Conservation (phyloP, 1,140 invertebrate genomes). For the Neelides sp. region DNA sequence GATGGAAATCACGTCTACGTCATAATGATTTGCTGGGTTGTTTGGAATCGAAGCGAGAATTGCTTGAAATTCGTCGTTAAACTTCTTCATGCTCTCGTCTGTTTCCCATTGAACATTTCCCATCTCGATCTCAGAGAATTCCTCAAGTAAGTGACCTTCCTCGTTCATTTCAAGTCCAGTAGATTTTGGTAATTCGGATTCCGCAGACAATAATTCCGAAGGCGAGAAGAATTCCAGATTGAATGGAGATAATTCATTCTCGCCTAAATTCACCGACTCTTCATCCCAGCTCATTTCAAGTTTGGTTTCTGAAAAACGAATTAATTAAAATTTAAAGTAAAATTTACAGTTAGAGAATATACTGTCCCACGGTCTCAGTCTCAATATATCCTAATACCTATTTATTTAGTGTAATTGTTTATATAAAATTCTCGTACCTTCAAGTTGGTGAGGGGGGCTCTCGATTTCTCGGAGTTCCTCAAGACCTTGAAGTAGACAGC, state of each 20-base stretch:
- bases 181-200: too few species aligned
- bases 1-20: conserved; percentile 10
- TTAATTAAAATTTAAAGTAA: conserved; percentile 1
- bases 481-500: conserved; percentile 13
- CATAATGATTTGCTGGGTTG: background rate
- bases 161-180: too few species aligned
- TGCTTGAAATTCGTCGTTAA: conserved; percentile 19
- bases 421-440: background rate
- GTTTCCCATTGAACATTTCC: background rate
- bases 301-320: background rate
- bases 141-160: conserved; percentile 11
- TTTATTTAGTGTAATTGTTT: background rate
- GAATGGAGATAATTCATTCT: too few species aligned
- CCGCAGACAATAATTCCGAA: too few species aligned
- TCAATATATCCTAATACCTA: conserved; percentile 4
- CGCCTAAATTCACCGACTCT: conserved; percentile 20
- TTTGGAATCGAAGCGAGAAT: conserved; percentile 19
- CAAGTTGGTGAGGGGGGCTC: background rate
- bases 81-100: background rate
- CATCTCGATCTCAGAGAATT: conserved; percentile 18
- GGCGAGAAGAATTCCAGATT: too few species aligned
- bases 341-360: background rate
- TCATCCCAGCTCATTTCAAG: conserved; percentile 12
- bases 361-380: conserved; percentile 13
- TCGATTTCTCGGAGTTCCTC: conserved; percentile 13